Base-by-base conservation (phyloP, 2,888 invertebrate genomes). In the Nomada lathburiana region DNA sequence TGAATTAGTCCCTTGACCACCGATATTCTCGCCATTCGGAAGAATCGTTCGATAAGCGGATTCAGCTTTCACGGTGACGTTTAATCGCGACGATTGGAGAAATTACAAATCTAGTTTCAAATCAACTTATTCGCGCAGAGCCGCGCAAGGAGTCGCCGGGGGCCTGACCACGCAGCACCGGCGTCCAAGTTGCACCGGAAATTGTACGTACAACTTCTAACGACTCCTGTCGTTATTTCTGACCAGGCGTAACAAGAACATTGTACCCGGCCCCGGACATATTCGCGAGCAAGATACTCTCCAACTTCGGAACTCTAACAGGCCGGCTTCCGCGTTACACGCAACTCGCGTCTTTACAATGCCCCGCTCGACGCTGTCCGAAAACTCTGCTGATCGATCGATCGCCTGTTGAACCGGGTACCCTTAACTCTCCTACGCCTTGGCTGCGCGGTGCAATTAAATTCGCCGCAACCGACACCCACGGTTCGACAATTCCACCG, bases 141-240 rank as follows among this genome's bases (percentile, higher is more conserved):
- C 18, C 42, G 20, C 9, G 20, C 26, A n/a, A 44, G 29, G 29
- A 36, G 36, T n/a, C 29, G n/a, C 5, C 47, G n/a, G 26, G 26
- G 16, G 26, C 50, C 67, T 57, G 62, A 78, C 62, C 60, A 18
- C 53, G 55, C 47, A 16, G 26, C 62, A 52, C 60, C 60, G 44
- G 67, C 50, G 20, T 64, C 64, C 69, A 80, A 81, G 64, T 74
- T 80, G 53, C 57, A 20, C 65, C 81, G 70, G 80, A 80, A 74
- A 80, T 74, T 82, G 67, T 82, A 80, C 74, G 52, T 74, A 64
- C 63, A 82, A 82, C 81, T 82, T 80, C 82, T 80, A 82, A 82
- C 71, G 80, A 82, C 80, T 75, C 80, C 74, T 82, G 65, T 75
- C 82, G 80, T 82, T 82, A 82, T 80, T 82, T 80, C 80, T 80